phyloP scores from a whole-genome alignment of 2,888 invertebrate genomes.

The Hydropsyche betteni region DNA sequence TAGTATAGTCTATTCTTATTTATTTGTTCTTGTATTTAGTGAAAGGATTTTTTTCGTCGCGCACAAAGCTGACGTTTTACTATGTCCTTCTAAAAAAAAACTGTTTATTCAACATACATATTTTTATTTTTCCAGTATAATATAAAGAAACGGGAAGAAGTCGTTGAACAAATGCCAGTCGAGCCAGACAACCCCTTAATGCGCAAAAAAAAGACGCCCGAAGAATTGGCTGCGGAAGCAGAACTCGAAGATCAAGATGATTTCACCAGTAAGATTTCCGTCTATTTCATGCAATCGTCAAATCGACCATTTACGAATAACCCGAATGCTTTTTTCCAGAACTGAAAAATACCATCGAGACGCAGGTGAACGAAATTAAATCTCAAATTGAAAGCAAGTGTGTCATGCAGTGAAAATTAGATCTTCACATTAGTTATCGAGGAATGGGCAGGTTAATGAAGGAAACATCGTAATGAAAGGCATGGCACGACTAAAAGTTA shows the following conservation, averaged over 20 bases:
- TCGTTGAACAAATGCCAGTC: slow-evolving; percentile 82
- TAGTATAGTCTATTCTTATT: neutral
- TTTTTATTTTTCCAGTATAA: slow-evolving; percentile 82
- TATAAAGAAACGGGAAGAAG: slow-evolving; percentile 97
- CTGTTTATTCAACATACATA: no score
- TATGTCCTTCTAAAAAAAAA: no score
- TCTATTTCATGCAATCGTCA: no score
- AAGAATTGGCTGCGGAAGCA: slow-evolving; percentile 95
- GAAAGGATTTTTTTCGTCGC: neutral
- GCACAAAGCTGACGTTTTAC: neutral
- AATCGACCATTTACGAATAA: no score
- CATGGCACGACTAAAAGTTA: slow-evolving; percentile 30
- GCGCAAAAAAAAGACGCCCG: slow-evolving; percentile 99
- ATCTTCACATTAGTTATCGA: slow-evolving; percentile 34
- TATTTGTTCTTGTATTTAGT: neutral
- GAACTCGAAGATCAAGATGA: slow-evolving; percentile 96
- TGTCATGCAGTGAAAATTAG: slow-evolving; percentile 85
- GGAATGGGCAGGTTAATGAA: slow-evolving; percentile 14
- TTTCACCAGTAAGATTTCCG: slow-evolving; percentile 82
- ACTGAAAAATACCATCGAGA: slow-evolving; percentile 96
- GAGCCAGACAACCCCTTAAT: slow-evolving; percentile 94
- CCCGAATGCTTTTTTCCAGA: slow-evolving; percentile 72
- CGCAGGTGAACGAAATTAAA: slow-evolving; percentile 96
- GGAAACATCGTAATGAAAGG: slow-evolving; percentile 15
- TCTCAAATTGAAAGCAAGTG: slow-evolving; percentile 96